Conservation (phyloP, 2,113 vertebrate genomes). For the Sisor rabdophorus region DNA sequence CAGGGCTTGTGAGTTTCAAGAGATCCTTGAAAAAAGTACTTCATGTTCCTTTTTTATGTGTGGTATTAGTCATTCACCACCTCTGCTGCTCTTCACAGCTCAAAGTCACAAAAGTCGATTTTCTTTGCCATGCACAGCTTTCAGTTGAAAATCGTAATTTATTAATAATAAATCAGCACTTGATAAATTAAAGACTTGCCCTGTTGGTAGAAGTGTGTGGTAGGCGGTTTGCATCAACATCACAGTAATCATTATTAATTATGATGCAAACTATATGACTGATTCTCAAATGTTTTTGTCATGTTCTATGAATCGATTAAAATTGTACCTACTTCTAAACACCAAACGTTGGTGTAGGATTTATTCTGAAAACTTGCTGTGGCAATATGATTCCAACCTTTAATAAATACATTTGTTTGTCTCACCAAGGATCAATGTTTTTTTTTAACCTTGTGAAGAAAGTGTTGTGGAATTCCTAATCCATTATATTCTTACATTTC, state of each 20-base stretch:
- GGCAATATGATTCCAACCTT: background rate
- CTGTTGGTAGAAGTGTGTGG: conserved; percentile 8
- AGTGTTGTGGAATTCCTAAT: background rate
- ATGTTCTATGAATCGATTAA: no score
- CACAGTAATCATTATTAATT: background rate
- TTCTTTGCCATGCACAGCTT: conserved; percentile 14
- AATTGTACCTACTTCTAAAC: no score
- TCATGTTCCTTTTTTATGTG: conserved; percentile 14
- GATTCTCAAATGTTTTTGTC: background rate
- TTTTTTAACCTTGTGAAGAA: background rate
- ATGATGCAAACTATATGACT: background rate
- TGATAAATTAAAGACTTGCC: background rate
- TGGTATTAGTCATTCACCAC: conserved; percentile 29
- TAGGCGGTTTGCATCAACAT: background rate
- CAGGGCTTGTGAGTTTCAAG: conserved; percentile 7
- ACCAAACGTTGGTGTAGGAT: background rate
- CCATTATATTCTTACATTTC: background rate
- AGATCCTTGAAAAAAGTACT: conserved; percentile 8
- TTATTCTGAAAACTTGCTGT: background rate
- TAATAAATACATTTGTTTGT: background rate
- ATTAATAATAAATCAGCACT: conserved; percentile 13
- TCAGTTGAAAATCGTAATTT: background rate
- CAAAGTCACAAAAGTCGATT: background rate
- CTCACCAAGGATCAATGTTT: background rate
- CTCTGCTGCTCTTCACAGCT: conserved; percentile 25